A percentile compares a stretch with the other conserved stretches of the same genome.
Evolutionary conservation across 2,113 vertebrate genomes (phyloP).

Genomic region (Amblyornis subalaris): DNA sequence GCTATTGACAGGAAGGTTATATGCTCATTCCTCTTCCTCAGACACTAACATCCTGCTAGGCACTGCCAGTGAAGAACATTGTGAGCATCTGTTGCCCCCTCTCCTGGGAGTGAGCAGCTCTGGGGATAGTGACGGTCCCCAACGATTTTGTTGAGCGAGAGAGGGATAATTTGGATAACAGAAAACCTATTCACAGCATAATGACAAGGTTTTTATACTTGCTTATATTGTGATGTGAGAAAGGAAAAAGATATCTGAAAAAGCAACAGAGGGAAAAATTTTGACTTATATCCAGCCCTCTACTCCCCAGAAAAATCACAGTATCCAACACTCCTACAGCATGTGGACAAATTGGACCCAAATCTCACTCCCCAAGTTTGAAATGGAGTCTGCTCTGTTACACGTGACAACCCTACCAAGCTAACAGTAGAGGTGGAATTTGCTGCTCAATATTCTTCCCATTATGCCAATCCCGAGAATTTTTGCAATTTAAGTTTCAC

Average conservation of each 20-base stretch:
- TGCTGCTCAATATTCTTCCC: neutral
- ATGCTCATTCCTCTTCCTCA: neutral
- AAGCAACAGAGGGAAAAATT: neutral
- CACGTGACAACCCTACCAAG: neutral
- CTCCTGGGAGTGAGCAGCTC: neutral
- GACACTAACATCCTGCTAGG: neutral
- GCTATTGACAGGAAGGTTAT: neutral
- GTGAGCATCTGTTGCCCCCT: neutral
- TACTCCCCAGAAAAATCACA: accelerated
- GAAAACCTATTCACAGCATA: neutral
- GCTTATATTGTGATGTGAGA: neutral
- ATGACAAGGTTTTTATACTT: neutral
- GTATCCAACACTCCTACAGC: neutral
- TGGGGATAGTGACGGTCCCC: neutral
- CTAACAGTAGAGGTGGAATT: neutral
- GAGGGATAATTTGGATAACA: neutral
- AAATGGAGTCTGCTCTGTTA: neutral
- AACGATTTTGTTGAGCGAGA: neutral
- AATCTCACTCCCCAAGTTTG: neutral
- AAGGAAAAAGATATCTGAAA: neutral
- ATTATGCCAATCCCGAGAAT: neutral
- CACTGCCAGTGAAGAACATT: neutral
- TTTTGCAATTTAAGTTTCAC: neutral
- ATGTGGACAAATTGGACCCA: neutral
- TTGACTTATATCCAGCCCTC: neutral